Percentiles rank a stretch among this genome's conserved stretches.
phyloP scores from a whole-genome alignment of 2,888 invertebrate genomes.

The Cephus rjabovi region DNA sequence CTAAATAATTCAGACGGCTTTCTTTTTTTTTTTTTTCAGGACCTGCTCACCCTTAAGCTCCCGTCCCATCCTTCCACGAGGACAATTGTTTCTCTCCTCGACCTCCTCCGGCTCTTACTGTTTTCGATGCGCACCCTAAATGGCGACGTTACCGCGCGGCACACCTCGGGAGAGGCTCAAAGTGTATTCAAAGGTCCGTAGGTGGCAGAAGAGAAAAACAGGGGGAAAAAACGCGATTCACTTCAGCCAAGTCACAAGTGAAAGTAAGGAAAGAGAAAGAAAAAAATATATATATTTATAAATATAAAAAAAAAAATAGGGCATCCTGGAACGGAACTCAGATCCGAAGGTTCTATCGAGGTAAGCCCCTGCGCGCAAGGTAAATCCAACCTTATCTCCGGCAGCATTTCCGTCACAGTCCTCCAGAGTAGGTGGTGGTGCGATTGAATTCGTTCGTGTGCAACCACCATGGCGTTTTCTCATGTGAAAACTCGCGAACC shows the following conservation, averaged over 20 bases:
- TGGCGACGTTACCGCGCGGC: neutral
- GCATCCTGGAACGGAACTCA: neutral
- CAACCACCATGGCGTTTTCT: neutral
- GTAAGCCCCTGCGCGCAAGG: neutral
- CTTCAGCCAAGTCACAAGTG: neutral
- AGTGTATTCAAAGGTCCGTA: neutral
- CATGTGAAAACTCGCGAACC: neutral
- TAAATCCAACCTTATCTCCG: neutral
- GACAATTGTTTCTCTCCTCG: neutral
- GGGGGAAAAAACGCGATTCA: neutral
- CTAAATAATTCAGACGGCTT: neutral
- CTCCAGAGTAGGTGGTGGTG: neutral
- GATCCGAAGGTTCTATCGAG: neutral
- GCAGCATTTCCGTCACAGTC: neutral
- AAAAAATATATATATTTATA: no score
- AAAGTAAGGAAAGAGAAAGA: neutral
- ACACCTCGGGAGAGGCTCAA: neutral
- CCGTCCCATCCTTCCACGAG: neutral
- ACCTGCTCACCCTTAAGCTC: neutral
- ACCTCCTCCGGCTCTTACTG: neutral
- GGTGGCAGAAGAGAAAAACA: neutral
- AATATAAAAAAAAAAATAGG: neutral
- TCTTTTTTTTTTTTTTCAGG: neutral
- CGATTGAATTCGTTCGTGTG: neutral
- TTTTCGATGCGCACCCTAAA: neutral